Conservation (phyloP, 1,140 invertebrate genomes). For the Schlechtendalia chinensis region DNA sequence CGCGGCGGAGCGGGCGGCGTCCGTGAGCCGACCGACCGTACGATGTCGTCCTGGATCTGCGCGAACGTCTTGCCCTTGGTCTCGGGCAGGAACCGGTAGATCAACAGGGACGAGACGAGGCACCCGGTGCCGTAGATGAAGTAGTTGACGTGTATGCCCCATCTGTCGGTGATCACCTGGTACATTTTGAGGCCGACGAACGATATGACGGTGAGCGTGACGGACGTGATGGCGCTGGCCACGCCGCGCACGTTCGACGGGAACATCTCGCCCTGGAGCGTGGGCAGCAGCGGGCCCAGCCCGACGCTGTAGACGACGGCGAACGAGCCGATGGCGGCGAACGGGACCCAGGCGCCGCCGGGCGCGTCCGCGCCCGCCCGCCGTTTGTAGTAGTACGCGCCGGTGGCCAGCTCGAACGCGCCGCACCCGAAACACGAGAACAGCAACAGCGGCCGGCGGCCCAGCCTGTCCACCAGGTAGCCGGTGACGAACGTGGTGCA, state of each 20-base stretch:
- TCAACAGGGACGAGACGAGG: constrained; percentile 65
- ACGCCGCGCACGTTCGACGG: constrained; percentile 57
- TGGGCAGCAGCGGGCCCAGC: constrained; percentile 51
- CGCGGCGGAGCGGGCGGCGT: not conserved
- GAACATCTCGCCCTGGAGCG: constrained; percentile 53
- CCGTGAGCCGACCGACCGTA: constrained; percentile 24
- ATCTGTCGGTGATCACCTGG: constrained; percentile 57
- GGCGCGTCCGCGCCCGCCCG: not conserved
- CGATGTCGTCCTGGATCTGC: constrained; percentile 59
- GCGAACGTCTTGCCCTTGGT: constrained; percentile 78
- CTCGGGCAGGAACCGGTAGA: constrained; percentile 73
- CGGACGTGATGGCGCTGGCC: constrained; percentile 56
- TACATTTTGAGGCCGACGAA: constrained; percentile 57
- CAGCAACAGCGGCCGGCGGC: constrained; percentile 61
- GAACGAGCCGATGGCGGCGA: constrained; percentile 48
- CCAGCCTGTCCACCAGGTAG: constrained; percentile 58
- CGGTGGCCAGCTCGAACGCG: constrained; percentile 47
- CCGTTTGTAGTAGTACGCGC: constrained; percentile 51
- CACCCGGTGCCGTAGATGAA: constrained; percentile 69
- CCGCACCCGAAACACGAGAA: constrained; percentile 56
- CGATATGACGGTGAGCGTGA: constrained; percentile 57
- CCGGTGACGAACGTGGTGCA: constrained; percentile 57
- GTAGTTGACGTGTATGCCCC: constrained; percentile 62
- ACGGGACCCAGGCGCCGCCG: constrained; percentile 48
- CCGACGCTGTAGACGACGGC: constrained; percentile 51